phyloP scores from a whole-genome alignment of 2,797 vertebrate genomes.

The Xiphophorus birchmanni region DNA sequence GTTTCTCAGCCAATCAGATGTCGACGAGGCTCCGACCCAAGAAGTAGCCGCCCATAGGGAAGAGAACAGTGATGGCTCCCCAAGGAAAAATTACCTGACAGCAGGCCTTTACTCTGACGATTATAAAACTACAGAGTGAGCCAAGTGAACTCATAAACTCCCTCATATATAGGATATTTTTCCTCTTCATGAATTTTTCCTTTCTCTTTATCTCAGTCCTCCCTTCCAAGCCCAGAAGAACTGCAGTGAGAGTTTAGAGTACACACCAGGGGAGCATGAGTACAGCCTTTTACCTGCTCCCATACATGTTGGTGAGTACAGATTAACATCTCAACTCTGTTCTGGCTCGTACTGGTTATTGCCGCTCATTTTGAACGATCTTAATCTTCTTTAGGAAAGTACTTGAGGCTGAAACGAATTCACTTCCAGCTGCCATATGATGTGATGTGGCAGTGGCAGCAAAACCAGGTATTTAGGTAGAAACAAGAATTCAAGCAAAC shows the following conservation, averaged over 20 bases:
- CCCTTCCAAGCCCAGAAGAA: conserved; percentile 85
- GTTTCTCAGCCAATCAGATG: conserved; percentile 72
- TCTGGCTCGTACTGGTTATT: not conserved
- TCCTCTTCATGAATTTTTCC: not conserved
- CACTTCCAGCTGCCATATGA: conserved; percentile 98
- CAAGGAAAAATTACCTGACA: conserved; percentile 94
- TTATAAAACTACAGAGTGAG: conserved; percentile 96
- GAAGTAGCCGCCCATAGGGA: conserved; percentile 80
- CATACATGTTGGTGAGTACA: conserved; percentile 94
- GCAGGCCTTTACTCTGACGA: conserved; percentile 98
- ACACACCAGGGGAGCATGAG: conserved; percentile 88
- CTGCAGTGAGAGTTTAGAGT: conserved; percentile 89
- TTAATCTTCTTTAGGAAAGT: conserved; percentile 86
- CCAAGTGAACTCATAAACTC: conserved; percentile 42
- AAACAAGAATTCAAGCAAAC: conserved; percentile 2
- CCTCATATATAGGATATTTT: conserved; percentile 1
- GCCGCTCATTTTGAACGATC: conserved; percentile 9
- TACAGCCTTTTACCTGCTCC: conserved; percentile 93
- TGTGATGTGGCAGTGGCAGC: conserved; percentile 96
- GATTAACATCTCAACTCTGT: not conserved
- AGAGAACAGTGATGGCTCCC: conserved; percentile 84
- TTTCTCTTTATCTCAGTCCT: conserved; percentile 75
- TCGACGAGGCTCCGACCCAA: conserved; percentile 73
- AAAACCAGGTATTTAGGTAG: conserved; percentile 91
- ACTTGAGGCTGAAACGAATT: conserved; percentile 94